phyloP scores from a whole-genome alignment of 2,888 invertebrate genomes.

The Sthenelais limicola region DNA sequence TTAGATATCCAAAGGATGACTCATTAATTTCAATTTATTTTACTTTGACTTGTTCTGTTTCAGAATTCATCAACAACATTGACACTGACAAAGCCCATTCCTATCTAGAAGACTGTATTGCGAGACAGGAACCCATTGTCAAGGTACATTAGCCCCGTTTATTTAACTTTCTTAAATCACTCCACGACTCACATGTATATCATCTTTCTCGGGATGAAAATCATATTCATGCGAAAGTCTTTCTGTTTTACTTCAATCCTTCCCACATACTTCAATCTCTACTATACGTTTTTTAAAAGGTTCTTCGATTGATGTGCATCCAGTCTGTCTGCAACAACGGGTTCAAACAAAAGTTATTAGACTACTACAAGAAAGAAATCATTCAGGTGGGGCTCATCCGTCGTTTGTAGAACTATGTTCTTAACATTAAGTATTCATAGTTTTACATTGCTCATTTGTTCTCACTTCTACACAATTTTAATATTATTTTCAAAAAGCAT shows the following conservation, averaged over 20 bases:
- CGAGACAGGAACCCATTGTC: constrained; percentile 84
- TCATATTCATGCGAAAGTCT: too few species aligned
- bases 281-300: constrained; percentile 61
- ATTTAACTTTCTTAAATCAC: background rate
- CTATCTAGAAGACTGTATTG: constrained; percentile 93
- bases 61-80: constrained; percentile 86
- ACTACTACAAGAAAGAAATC: constrained; percentile 82
- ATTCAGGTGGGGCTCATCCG: constrained; percentile 76
- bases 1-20: background rate
- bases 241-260: too few species aligned
- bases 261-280: too few species aligned
- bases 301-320: constrained; percentile 90
- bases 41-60: constrained; percentile 41
- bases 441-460: too few species aligned
- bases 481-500: too few species aligned
- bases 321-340: constrained; percentile 95
- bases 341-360: constrained; percentile 88
- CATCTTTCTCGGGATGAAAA: too few species aligned
- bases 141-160: constrained; percentile 74
- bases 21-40: background rate
- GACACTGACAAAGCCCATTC: constrained; percentile 91
- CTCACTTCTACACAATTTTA: too few species aligned
- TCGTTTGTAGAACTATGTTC: too few species aligned
- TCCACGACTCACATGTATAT: too few species aligned
- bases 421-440: too few species aligned